Conservation (phyloP, 1,140 invertebrate genomes). For the Drosophila pruinosa region DNA sequence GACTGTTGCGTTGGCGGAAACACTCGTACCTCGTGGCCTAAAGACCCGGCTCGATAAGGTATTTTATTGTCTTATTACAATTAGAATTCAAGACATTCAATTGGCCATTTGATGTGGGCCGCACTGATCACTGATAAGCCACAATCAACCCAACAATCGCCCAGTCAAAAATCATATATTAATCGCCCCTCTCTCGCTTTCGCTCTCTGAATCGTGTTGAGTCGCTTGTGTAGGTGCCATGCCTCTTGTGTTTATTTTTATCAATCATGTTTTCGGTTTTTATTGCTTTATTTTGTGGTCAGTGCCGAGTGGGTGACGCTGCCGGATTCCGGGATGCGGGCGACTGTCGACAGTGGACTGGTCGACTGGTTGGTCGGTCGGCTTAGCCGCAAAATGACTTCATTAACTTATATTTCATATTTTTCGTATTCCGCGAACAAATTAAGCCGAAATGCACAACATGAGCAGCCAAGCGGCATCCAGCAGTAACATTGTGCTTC, state of each 20-base stretch:
- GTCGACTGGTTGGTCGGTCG: conserved; percentile 2
- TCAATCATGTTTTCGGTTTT: conserved; percentile 45
- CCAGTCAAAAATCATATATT: background rate
- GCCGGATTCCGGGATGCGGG: conserved; percentile 30
- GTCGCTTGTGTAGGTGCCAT: conserved; percentile 46
- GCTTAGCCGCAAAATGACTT: conserved; percentile 79
- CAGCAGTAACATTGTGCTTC: conserved; percentile 43
- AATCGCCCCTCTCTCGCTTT: background rate
- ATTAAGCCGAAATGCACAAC: conserved; percentile 65
- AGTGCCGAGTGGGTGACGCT: conserved; percentile 39
- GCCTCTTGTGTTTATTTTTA: conserved; percentile 40
- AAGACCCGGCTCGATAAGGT: conserved; percentile 23
- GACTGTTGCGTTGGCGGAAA: conserved; percentile 54
- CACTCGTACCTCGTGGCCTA: background rate
- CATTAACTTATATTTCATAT: conserved; percentile 74
- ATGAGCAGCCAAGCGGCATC: conserved; percentile 11
- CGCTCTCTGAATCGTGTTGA: background rate
- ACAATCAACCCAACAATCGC: conserved; percentile 11
- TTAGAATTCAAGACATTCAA: conserved; percentile 38
- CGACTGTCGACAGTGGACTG: background rate
- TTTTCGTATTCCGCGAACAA: conserved; percentile 63
- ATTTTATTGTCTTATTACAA: conserved; percentile 25
- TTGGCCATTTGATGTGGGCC: conserved; percentile 35
- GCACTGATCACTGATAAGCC: conserved; percentile 24
- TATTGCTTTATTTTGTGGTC: conserved; percentile 28